phyloP scores from a whole-genome alignment of 2,797 vertebrate species.

The Macropus fuliginosus region DNA sequence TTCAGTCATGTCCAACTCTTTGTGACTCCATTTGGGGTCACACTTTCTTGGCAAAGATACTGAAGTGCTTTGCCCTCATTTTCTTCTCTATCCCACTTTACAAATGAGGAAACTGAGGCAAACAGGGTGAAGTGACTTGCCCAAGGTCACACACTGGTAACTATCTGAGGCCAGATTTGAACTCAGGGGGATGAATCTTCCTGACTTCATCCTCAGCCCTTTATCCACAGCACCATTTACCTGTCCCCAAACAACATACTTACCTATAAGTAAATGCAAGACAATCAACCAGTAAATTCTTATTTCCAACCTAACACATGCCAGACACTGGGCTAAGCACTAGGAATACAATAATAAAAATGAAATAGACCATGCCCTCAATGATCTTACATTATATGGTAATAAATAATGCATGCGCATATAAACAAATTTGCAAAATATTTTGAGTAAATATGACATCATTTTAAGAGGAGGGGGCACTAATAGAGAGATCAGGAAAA shows the following conservation, averaged over 20 bases:
- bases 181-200: background rate
- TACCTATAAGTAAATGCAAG: background rate
- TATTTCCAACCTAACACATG: background rate
- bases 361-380: background rate
- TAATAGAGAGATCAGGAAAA: background rate
- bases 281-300: background rate
- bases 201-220: background rate
- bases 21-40: background rate
- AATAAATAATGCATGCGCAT: background rate
- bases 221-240: background rate
- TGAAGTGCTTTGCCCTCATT: background rate
- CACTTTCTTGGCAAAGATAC: background rate
- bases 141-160: background rate
- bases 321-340: background rate
- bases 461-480: background rate
- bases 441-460: background rate
- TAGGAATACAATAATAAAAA: background rate
- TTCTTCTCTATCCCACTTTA: background rate
- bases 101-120: background rate
- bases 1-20: background rate
- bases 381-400: background rate
- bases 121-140: background rate
- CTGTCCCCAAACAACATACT: background rate
- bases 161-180: background rate
- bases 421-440: background rate